Base-by-base conservation (phyloP, 2,797 vertebrate genomes). In the Lacerta viridis region DNA sequence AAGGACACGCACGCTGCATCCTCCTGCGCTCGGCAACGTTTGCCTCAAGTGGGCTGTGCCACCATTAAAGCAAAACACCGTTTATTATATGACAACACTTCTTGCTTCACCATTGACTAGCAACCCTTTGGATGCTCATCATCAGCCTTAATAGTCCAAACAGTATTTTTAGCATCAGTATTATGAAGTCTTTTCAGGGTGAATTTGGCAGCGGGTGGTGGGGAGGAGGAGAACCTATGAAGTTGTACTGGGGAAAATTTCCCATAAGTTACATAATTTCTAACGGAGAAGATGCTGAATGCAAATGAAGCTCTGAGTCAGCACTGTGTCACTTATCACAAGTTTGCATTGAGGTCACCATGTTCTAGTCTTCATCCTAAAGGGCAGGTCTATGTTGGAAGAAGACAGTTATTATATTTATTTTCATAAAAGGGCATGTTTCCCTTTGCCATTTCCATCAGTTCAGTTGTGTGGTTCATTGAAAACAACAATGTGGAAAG, bases 221-320 rank as follows among this genome's bases (percentile, higher is more conserved):
- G 79, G 41, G 39, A 25, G 75, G 90, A 92, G 13, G 33, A 89
- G 43, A 87, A 75, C 17, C 88, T 36, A 0, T 18, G 39, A 93
- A 95, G 90, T 91, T 88, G 76, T 23, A 64, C 72, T 59, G 80
- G 50, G 13, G 50, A 87, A 85, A 87, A 91, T 90, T 90, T 87
- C 84, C 23, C 17, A 7, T 0, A 80, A 92, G 88, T 95, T 96
- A 94, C 1, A 69, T 95, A 95, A 91, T 88, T 91, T 74, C 27
- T 75, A 64, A 77, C 33, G 84, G 89, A 88, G 72, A 90, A 76
- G 80, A 89, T 92, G 93, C 89, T 84, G 75, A 59, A 83, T 77
- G 84, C 87, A 71, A 87, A 93, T 88, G 64, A 64, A 85, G 88
- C 90, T 93, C 88, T 89, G 92, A 95, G 92, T 92, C 93, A 85